Base-by-base conservation (phyloP, 2,113 vertebrate species). In the Oryzias javanicus region DNA sequence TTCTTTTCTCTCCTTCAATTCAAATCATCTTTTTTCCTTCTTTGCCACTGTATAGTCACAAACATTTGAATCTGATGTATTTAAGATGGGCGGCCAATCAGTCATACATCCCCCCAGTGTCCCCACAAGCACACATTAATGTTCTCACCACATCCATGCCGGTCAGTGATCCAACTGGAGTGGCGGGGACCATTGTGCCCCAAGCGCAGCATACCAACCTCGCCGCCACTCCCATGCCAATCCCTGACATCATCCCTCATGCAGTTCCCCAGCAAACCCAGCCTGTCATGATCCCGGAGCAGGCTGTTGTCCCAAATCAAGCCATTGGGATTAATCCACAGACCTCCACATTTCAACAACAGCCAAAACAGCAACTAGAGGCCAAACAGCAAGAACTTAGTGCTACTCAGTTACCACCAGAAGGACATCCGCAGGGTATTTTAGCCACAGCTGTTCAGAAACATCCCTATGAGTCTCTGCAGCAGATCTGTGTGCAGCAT, bases 231-330 rank as follows among this genome's bases (percentile, higher is more conserved):
- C 82, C 89, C 54, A 74, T 87, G 59, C 87, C 89, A 74, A 81
- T 82, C 54, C 53, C 68, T 79, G 88, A 91, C 70, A 80, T 85
- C 53, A 77, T 83, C 63, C 87, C 86, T 78, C 89, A 86, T 57
- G 66, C 85, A 29, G 75, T 74, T 63, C 62, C 88, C 69, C 89
- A 88, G 64, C 88, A 88, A 78, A 79, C 72, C 63, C 88, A 88
- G 69, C 60, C 78, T 48, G 60, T 72, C 56, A 29, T 86, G 65
- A 88, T 86, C 65, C 79, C 82, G 64, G 87, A 85, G 69, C 88
- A 79, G 58, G 79, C 84, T 62, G 74, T 88, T 82, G 81, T 89
- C 81, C 89, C 86, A 53, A 84, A 90, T 81, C 89, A 90, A 66
- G 89, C 90, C 77, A 71, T 72, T 49, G 77, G 73, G 55, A 76